Conservation (phyloP, 2,888 invertebrate species). For the Philereme vetulata region DNA sequence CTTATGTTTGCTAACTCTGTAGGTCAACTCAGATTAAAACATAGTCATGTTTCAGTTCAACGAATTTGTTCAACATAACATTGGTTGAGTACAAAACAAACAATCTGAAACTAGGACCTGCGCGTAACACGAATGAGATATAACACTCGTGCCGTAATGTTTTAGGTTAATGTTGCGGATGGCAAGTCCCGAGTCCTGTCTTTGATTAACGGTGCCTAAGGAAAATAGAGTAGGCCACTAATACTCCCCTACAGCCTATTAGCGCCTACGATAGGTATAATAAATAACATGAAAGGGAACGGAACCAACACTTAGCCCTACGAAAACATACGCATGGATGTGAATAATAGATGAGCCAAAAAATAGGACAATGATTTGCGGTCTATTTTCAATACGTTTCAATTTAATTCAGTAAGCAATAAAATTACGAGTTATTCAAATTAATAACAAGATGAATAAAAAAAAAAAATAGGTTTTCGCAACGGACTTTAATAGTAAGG, state of each 20-base stretch:
- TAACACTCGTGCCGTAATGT: slow-evolving; percentile 33
- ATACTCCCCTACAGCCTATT: slow-evolving; percentile 40
- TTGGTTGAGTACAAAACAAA: slow-evolving; percentile 12
- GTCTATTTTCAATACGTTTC: neutral
- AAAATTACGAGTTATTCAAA: no score
- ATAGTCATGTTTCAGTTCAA: no score
- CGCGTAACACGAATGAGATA: slow-evolving; percentile 27
- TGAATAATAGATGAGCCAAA: slow-evolving; percentile 34
- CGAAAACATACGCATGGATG: slow-evolving; percentile 36
- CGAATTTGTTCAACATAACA: neutral
- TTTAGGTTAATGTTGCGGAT: slow-evolving; percentile 36
- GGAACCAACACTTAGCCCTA: slow-evolving; percentile 34
- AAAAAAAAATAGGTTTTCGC: no score
- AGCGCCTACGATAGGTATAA: slow-evolving; percentile 37
- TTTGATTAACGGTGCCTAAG: slow-evolving; percentile 38
- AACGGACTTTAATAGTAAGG: no score
- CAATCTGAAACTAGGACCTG: slow-evolving; percentile 11
- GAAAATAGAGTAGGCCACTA: slow-evolving; percentile 42
- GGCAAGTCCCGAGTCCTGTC: slow-evolving; percentile 29
- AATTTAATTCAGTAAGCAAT: no score
- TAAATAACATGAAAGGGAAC: slow-evolving; percentile 39
- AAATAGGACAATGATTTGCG: slow-evolving; percentile 21
- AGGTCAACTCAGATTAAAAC: no score
- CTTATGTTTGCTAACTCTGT: no score
- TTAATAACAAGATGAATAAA: no score